Conservation (phyloP, 1,140 invertebrate genomes). For the Drosophila sulfurigaster region DNA sequence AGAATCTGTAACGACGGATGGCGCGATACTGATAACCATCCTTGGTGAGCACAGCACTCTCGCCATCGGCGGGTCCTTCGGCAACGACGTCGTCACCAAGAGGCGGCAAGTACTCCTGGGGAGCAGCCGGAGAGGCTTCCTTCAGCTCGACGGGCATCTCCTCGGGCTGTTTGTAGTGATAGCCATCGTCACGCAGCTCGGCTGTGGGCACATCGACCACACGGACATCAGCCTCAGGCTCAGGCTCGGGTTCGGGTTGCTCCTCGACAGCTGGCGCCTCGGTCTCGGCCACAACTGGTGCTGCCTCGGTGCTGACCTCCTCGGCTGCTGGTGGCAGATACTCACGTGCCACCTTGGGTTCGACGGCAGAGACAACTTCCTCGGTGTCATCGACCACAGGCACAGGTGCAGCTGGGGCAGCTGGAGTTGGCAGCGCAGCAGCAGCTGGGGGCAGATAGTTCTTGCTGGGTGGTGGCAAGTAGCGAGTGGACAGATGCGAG, state of each 20-base stretch:
- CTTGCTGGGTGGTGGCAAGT: constrained; percentile 63
- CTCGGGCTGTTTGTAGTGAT: constrained; percentile 73
- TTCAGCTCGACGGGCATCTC: constrained; percentile 58
- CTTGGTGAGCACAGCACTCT: constrained; percentile 64
- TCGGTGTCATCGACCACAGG: constrained; percentile 59
- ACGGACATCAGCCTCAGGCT: constrained; percentile 48
- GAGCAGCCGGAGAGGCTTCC: constrained; percentile 63
- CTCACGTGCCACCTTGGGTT: constrained; percentile 69
- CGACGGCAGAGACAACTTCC: constrained; percentile 61
- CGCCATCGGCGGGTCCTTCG: constrained; percentile 67
- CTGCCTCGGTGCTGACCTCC: constrained; percentile 50
- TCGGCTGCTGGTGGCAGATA: constrained; percentile 70
- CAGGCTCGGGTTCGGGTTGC: constrained; percentile 19
- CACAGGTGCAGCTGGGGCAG: constrained; percentile 9
- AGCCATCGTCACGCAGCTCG: constrained; percentile 66
- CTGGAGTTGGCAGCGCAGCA: constrained; percentile 28
- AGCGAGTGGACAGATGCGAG: constrained; percentile 60
- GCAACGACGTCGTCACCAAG: constrained; percentile 43
- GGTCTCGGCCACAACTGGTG: constrained; percentile 35
- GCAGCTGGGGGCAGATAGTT: constrained; percentile 67
- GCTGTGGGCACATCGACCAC: constrained; percentile 67
- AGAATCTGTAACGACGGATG: constrained; percentile 73
- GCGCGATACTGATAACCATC: constrained; percentile 80
- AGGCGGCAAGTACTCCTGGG: constrained; percentile 67
- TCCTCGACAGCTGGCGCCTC: constrained; percentile 31